A percentile compares a stretch with the other conserved stretches of the same genome.
These are phyloP conservation scores for Prosapia bicincta DNA, from an alignment of 2,888 invertebrate species.

Conservation along the genomic window DNA sequence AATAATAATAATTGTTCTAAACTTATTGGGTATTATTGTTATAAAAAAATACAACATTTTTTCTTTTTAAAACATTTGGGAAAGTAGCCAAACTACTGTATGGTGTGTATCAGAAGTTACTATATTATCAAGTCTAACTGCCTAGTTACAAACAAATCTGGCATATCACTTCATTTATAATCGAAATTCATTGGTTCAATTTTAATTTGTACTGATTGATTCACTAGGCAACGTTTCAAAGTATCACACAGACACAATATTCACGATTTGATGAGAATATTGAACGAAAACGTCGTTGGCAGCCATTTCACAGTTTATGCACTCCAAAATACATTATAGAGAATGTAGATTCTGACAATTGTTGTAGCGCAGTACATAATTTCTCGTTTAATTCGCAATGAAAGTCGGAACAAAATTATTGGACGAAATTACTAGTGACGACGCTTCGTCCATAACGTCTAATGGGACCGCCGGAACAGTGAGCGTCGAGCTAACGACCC, in stretches of 20 bases:
- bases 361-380: not conserved
- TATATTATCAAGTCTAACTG: no score
- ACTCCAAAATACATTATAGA: not conserved
- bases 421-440: not conserved
- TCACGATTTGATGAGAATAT: not conserved
- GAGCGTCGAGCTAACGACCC: not conserved
- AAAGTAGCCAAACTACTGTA: no score
- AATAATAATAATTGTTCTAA: no score
- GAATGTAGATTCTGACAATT: not conserved
- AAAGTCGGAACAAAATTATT: not conserved
- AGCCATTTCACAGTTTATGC: not conserved
- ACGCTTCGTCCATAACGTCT: not conserved
- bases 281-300: not conserved
- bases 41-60: no score
- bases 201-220: no score
- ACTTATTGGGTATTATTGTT: no score
- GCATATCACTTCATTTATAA: no score
- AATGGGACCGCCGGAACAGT: not conserved
- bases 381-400: not conserved
- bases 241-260: not conserved
- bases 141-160: no score
- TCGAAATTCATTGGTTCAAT: no score
- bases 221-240: no score
- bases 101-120: no score
- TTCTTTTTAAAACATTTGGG: no score